phyloP scores from a whole-genome alignment of 1,140 invertebrate species.

The Drosophila rufa region DNA sequence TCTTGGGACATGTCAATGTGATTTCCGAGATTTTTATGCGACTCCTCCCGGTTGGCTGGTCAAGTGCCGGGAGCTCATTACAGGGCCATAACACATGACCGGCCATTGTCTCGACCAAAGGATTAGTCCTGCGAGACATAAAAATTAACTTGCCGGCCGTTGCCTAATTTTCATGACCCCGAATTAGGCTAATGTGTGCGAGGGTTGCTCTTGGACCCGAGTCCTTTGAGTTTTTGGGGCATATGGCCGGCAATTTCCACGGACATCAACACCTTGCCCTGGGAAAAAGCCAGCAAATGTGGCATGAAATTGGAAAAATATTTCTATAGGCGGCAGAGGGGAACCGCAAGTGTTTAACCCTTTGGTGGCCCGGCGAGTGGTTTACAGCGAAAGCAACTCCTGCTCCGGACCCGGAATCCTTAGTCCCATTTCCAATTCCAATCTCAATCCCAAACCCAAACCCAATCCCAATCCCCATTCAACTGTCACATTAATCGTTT shows the following conservation, averaged over 20 bases:
- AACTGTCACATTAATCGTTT: conserved; percentile 85
- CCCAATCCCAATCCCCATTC: conserved; percentile 59
- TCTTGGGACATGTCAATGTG: conserved; percentile 69
- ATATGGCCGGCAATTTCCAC: conserved; percentile 69
- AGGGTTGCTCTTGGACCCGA: conserved; percentile 5
- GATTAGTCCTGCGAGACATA: conserved; percentile 47
- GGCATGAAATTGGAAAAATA: conserved; percentile 76
- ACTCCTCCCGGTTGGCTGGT: conserved; percentile 28
- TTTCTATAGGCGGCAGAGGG: conserved; percentile 40
- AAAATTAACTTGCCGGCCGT: conserved; percentile 68
- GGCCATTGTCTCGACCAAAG: conserved; percentile 68
- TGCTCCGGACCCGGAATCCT: neutral
- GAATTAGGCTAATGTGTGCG: conserved; percentile 66
- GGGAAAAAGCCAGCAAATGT: conserved; percentile 59
- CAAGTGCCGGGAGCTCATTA: conserved; percentile 72
- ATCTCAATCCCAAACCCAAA: conserved; percentile 23
- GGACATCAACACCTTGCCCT: conserved; percentile 72
- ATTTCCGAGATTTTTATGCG: conserved; percentile 79
- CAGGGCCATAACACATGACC: conserved; percentile 73
- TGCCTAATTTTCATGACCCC: conserved; percentile 63
- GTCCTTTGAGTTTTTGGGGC: conserved; percentile 40
- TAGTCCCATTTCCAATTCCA: conserved; percentile 19
- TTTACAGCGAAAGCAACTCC: conserved; percentile 74
- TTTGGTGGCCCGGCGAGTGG: conserved; percentile 60
- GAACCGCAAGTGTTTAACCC: conserved; percentile 70